Conservation (phyloP, 2,888 invertebrate genomes). For the Caenorhabditis panamensis region DNA sequence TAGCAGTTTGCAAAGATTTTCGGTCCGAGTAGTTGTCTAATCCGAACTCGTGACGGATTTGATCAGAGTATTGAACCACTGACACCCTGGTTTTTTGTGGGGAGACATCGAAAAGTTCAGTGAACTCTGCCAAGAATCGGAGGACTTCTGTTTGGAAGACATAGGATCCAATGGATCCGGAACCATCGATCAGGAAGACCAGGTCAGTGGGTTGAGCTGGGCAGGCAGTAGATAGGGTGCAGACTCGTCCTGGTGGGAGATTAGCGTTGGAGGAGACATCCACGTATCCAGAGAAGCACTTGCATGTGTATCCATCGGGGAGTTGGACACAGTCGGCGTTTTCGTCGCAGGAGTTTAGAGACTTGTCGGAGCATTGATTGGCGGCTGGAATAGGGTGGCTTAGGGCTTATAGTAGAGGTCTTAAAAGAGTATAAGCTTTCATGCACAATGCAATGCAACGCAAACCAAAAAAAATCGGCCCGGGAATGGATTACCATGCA, state of each 20-base stretch:
- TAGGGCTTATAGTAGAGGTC: not conserved
- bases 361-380: constrained; percentile 72
- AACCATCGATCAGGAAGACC: constrained; percentile 80
- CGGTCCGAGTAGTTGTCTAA: constrained; percentile 69
- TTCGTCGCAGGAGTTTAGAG: constrained; percentile 73
- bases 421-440: not conserved
- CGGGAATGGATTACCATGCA: constrained; percentile 28
- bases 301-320: constrained; percentile 74
- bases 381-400: constrained; percentile 51
- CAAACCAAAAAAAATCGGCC: not conserved
- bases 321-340: constrained; percentile 75
- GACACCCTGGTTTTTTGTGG: constrained; percentile 77
- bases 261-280: constrained; percentile 80
- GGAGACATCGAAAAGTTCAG: constrained; percentile 79
- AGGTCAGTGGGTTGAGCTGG: constrained; percentile 79
- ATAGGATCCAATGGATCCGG: constrained; percentile 79
- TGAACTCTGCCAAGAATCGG: constrained; percentile 77
- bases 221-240: constrained; percentile 79
- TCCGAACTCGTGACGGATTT: constrained; percentile 79
- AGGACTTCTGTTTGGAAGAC: constrained; percentile 78
- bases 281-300: constrained; percentile 78
- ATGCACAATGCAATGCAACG: not conserved
- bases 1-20: constrained; percentile 60
- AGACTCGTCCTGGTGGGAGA: constrained; percentile 79
- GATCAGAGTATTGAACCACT: constrained; percentile 79